Evolutionary conservation across 2,797 vertebrate species (phyloP), one percentile per base, ranked within the genome.

Genomic region (Myripristis murdjan): DNA sequence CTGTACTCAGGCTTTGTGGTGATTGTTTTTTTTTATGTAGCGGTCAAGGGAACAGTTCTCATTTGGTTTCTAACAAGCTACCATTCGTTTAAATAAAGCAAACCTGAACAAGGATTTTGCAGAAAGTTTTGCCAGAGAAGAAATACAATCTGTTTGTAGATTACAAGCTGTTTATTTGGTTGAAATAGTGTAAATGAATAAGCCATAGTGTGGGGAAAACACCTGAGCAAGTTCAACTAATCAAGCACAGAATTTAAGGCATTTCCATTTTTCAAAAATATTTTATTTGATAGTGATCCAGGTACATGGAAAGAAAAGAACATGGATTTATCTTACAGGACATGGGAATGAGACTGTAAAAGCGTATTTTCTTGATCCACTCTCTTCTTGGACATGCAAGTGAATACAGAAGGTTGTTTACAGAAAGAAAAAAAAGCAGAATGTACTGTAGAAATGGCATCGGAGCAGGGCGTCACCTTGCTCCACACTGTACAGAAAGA

Each of bases 211-310:
- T 35, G 8, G 33, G 33, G 8, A 35, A 35, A 35, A 35, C 33
- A 35, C 33, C 33, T 35, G 1, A 35, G 33, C 8, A 8, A 7
- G 6, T 35, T 35, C 9, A 35, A 35, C 33, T 35, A 5, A 35
- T 35, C 33, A 35, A 35, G 6, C 33, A 35, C 71, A 81, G 11
- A 58, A 61, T 67, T 73, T 58, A 28, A 88, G 62, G 44, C 83
- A 47, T 78, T 82, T 81, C 82, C 82, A 82, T 92, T 94, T 94
- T 94, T 94, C 89, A 94, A 94, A 95, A 95, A 94, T 93, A 93
- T 94, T 94, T 93, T 93, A 93, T 94, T 95, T 89, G 87, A 92
- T 93, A 94, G 90, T 93, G 91, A 92, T 92, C 92, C 91, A 92
- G 92, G 89, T 93, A 94, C 92, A 94, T 92, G 92, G 92, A 93